Conservation (phyloP, 1,140 invertebrate species). For the Streblospio benedicti region DNA sequence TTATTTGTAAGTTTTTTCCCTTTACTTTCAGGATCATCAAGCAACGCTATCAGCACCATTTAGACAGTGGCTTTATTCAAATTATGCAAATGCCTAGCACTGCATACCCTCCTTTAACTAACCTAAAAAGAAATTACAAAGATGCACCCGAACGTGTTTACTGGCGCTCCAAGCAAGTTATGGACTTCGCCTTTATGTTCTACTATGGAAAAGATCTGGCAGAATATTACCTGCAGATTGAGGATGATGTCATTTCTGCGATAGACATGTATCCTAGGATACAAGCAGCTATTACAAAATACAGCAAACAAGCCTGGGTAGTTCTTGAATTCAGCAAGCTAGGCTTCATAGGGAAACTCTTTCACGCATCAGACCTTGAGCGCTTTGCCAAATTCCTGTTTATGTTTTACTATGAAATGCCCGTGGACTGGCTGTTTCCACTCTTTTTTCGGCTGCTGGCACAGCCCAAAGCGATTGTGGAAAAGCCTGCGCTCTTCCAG, state of each 20-base stretch:
- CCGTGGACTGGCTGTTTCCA: conserved; percentile 36
- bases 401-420: conserved; percentile 34
- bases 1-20: too few species aligned
- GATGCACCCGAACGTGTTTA: conserved; percentile 31
- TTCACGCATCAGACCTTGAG: conserved; percentile 28
- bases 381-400: conserved; percentile 29
- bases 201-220: conserved; percentile 30
- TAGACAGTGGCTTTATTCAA: conserved; percentile 36
- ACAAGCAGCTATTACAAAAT: too few species aligned
- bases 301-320: too few species aligned
- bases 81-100: conserved; percentile 28
- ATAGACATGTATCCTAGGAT: too few species aligned
- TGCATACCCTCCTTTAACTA: conserved; percentile 33
- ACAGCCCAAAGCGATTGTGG: conserved; percentile 19
- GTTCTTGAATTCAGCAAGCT: conserved; percentile 38
- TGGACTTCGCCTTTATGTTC: conserved; percentile 39
- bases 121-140: conserved; percentile 32
- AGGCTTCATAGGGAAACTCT: conserved; percentile 42
- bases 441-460: conserved; percentile 23
- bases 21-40: too few species aligned
- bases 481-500: conserved; percentile 34
- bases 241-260: conserved; percentile 42
- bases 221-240: conserved; percentile 38
- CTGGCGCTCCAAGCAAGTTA: conserved; percentile 44
- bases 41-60: too few species aligned